Percentiles rank a stretch among this genome's conserved stretches.
phyloP scores from a whole-genome alignment of 2,888 invertebrate species.

The Hyalella azteca region DNA sequence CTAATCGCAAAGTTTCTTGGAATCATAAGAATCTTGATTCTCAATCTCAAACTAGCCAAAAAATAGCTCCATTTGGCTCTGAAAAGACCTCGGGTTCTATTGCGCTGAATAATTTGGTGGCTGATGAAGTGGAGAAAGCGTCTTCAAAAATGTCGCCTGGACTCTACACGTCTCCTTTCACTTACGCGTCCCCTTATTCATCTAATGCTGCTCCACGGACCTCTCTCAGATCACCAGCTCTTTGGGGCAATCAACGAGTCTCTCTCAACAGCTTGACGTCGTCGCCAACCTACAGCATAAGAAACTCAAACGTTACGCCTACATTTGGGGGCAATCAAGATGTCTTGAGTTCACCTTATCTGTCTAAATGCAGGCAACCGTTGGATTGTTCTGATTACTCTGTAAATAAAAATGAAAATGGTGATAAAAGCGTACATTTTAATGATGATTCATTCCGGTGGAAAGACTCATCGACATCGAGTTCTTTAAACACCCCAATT shows the following conservation, averaged over 20 bases:
- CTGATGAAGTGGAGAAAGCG: neutral
- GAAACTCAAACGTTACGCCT: slow-evolving; percentile 28
- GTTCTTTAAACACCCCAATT: too few species aligned
- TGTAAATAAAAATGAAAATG: too few species aligned
- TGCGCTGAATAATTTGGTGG: neutral
- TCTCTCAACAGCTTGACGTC: neutral
- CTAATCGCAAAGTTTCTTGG: neutral
- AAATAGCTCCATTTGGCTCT: neutral
- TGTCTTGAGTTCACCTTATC: too few species aligned
- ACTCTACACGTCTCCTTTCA: slow-evolving; percentile 9
- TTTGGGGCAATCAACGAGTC: neutral
- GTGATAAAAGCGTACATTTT: too few species aligned
- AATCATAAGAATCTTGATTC: neutral
- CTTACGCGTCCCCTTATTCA: slow-evolving; percentile 7
- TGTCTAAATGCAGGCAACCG: too few species aligned
- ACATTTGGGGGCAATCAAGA: slow-evolving; percentile 17
- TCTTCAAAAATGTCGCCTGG: neutral
- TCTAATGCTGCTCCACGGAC: neutral
- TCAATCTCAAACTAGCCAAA: neutral
- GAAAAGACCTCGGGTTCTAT: slow-evolving; percentile 3
- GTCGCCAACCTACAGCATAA: neutral
- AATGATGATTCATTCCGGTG: too few species aligned
- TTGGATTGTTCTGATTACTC: too few species aligned
- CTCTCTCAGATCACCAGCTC: neutral
- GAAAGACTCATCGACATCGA: too few species aligned